phyloP scores from a whole-genome alignment of 2,113 vertebrate species.

The Meles meles region DNA sequence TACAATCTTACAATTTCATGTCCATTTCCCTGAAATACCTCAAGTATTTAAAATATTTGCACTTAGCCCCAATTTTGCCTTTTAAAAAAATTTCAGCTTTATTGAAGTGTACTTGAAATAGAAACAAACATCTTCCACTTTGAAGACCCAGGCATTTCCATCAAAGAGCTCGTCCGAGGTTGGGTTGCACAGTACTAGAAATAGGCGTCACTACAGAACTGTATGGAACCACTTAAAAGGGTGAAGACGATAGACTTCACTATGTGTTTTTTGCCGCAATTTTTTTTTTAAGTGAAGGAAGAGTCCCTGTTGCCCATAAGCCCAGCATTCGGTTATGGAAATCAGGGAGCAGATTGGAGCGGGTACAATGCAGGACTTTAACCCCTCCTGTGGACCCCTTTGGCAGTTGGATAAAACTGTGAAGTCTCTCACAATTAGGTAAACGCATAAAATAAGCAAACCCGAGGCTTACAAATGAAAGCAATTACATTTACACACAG shows the following conservation, averaged over 20 bases:
- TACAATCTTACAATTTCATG: background rate
- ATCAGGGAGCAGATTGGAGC: too few species aligned
- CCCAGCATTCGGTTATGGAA: background rate
- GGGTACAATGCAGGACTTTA: background rate
- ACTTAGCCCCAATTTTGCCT: too few species aligned
- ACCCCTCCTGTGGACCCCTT: background rate
- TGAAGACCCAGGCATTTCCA: background rate
- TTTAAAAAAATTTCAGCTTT: too few species aligned
- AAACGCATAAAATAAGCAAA: background rate
- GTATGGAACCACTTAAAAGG: accelerated
- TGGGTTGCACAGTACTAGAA: background rate
- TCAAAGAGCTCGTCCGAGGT: background rate
- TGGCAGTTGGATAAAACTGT: background rate
- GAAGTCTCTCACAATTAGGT: background rate
- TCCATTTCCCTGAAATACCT: background rate
- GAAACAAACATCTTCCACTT: background rate
- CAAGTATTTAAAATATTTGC: background rate
- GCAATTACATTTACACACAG: background rate
- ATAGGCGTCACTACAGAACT: background rate
- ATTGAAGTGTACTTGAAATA: background rate
- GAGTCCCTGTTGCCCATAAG: background rate
- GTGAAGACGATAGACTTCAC: accelerated
- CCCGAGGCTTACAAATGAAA: background rate
- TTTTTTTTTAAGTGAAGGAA: background rate
- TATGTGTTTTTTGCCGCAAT: too few species aligned